Evolutionary conservation across 2,797 vertebrate genomes (phyloP).

Genomic region (Geotrypetes seraphini): DNA sequence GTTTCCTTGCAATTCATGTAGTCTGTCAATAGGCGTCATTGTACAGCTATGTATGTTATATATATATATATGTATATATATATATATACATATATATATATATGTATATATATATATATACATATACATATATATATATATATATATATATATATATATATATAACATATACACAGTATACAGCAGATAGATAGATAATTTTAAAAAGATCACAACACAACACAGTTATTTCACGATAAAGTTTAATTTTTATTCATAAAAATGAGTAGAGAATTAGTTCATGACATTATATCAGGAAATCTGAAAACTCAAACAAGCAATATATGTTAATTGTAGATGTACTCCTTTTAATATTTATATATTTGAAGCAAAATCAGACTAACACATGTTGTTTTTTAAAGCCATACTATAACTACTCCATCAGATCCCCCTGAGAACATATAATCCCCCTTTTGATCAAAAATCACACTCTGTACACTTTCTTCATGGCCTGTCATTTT

Average conservation of each 20-base stretch:
- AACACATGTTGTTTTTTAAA: not conserved
- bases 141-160: no score
- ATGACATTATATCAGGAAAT: not conserved
- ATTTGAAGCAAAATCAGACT: constrained; percentile 1
- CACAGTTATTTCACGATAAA: constrained; percentile 11
- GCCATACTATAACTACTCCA: constrained; percentile 48
- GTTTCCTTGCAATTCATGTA: constrained; percentile 49
- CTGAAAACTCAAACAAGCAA: not conserved
- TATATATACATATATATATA: no score
- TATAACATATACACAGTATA: no score
- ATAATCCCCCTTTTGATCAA: constrained; percentile 43
- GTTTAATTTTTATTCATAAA: constrained; percentile 24
- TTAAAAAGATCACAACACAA: constrained; percentile 6
- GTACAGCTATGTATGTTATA: constrained; percentile 44
- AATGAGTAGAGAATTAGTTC: not conserved
- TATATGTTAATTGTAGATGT: not conserved
- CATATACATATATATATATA: no score
- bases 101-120: no score
- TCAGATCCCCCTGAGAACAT: constrained; percentile 58
- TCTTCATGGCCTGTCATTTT: constrained; percentile 45
- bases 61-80: no score
- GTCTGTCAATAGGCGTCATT: constrained; percentile 63
- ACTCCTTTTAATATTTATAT: not conserved
- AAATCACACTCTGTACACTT: constrained; percentile 47
- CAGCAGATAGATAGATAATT: no score